These are phyloP conservation scores for Volucella inanis DNA, from an alignment of 2,888 invertebrate genomes.

Conservation along the genomic window DNA sequence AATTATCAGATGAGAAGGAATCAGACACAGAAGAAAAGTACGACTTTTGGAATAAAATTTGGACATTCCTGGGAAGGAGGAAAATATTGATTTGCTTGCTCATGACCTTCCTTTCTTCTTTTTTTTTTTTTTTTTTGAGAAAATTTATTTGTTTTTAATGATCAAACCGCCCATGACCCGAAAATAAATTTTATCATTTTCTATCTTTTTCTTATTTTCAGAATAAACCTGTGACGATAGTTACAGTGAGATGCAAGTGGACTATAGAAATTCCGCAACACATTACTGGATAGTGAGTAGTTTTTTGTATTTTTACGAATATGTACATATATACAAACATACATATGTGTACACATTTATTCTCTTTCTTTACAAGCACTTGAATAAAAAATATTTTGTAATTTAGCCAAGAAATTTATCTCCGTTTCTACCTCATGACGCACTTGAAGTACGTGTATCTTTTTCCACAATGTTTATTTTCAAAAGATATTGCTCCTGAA, in stretches of 20 bases:
- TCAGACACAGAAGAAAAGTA: no score
- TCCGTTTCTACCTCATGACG: constrained; percentile 26
- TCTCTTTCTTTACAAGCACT: background rate
- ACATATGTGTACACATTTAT: no score
- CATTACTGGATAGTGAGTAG: constrained; percentile 83
- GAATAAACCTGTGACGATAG: constrained; percentile 80
- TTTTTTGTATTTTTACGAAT: constrained; percentile 55
- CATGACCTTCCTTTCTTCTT: background rate
- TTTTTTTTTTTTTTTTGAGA: background rate
- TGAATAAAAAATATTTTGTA: constrained; percentile 17
- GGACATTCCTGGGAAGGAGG: no score
- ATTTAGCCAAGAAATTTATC: constrained; percentile 39
- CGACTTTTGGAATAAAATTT: no score
- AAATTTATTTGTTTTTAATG: constrained; percentile 7
- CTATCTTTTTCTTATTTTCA: constrained; percentile 75
- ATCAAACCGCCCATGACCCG: constrained; percentile 27
- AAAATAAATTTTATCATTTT: constrained; percentile 34
- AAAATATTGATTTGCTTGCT: background rate
- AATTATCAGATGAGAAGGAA: no score
- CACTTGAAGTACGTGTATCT: constrained; percentile 35
- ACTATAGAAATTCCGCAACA: constrained; percentile 82
- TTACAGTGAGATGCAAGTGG: constrained; percentile 83
- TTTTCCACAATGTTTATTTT: constrained; percentile 20
- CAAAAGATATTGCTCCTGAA: constrained; percentile 32
- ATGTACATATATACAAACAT: no score